Evolutionary conservation across 1,140 invertebrate genomes (phyloP).

Genomic region (Cherax destructor): DNA sequence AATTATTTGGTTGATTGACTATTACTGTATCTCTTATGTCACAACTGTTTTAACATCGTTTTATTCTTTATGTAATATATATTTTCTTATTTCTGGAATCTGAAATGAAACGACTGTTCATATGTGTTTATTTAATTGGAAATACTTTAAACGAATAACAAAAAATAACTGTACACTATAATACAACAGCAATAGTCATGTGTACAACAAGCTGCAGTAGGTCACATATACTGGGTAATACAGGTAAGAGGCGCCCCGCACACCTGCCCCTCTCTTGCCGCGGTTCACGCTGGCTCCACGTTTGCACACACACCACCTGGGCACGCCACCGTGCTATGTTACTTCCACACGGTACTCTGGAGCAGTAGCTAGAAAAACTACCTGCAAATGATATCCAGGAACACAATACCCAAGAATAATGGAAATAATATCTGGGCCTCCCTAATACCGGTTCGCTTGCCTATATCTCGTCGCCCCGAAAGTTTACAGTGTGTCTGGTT

Average conservation of each 20-base stretch:
- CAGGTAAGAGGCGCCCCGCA: background rate
- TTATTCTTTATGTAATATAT: no score
- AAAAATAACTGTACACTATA: constrained; percentile 69
- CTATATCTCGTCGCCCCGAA: background rate
- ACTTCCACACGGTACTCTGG: background rate
- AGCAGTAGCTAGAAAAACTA: background rate
- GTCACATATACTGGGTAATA: background rate
- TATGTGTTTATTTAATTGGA: constrained; percentile 63
- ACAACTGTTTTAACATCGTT: no score
- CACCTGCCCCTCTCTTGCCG: background rate
- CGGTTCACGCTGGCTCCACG: background rate
- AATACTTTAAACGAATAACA: constrained; percentile 67
- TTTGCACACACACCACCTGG: background rate
- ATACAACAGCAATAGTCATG: constrained; percentile 64
- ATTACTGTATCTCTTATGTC: no score
- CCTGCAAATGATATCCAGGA: background rate
- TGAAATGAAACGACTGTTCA: background rate
- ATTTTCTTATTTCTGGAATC: background rate
- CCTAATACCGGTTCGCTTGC: background rate
- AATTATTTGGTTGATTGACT: no score
- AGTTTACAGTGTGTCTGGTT: background rate
- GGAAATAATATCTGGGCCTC: background rate
- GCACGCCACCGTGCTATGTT: background rate
- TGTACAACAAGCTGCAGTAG: constrained; percentile 40
- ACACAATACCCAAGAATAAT: background rate